These are phyloP conservation scores for Dasypus novemcinctus DNA, from an alignment of 2,113 vertebrate species.

Conservation along the genomic window DNA sequence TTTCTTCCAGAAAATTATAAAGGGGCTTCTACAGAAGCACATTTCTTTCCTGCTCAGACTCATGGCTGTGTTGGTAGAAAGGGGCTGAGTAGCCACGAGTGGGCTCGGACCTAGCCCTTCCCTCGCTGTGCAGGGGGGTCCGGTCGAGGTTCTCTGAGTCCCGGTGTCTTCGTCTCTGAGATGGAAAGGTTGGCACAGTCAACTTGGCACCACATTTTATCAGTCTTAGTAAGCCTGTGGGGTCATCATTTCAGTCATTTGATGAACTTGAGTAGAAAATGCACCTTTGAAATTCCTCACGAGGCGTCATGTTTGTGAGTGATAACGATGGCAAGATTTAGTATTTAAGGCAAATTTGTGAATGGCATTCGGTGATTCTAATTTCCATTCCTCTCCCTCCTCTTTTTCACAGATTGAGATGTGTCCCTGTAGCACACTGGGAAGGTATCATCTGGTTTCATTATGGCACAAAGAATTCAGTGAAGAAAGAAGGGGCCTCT, in stretches of 20 bases:
- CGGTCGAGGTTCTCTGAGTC: background rate
- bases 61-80: background rate
- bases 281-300: background rate
- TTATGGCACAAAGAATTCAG: background rate
- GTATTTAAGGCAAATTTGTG: constrained; percentile 1
- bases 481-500: background rate
- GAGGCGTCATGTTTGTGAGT: background rate
- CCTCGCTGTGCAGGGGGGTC: background rate
- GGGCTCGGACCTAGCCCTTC: background rate
- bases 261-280: background rate
- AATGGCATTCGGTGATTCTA: background rate
- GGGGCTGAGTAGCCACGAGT: background rate
- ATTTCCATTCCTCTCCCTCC: background rate
- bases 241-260: background rate
- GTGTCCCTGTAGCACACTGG: background rate
- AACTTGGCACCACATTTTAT: background rate
- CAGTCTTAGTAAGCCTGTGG: background rate
- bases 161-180: background rate
- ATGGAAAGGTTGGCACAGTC: background rate
- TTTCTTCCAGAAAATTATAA: background rate
- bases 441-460: background rate
- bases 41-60: background rate
- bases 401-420: background rate
- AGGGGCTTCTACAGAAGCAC: background rate
- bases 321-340: background rate